These are phyloP conservation scores for Mycteria americana DNA, from an alignment of 2,797 vertebrate genomes.

Conservation along the genomic window DNA sequence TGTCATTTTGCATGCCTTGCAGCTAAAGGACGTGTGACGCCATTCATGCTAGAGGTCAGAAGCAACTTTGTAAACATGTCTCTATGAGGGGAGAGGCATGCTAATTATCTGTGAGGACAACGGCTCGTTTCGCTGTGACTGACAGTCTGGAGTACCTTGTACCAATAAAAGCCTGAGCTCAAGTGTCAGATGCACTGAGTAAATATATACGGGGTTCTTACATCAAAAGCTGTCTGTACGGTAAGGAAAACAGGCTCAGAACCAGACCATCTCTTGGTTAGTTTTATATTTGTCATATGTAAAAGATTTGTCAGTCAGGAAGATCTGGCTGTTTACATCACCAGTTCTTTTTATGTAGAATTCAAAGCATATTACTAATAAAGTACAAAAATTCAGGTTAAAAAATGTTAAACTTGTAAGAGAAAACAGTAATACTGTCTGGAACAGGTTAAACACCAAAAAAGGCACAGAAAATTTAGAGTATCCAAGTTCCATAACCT, in stretches of 20 bases:
- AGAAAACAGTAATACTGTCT: conserved; percentile 8
- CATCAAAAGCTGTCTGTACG: not conserved
- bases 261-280: not conserved
- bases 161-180: not conserved
- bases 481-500: not conserved
- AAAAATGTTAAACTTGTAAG: conserved; percentile 13
- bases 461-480: conserved; percentile 11
- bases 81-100: not conserved
- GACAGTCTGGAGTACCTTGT: not conserved
- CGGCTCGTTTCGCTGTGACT: not conserved
- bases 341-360: conserved; percentile 24
- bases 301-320: conserved; percentile 26
- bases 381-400: conserved; percentile 21
- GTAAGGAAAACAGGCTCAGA: conserved; percentile 18
- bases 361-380: conserved; percentile 38
- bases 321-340: conserved; percentile 22
- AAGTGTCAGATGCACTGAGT: not conserved
- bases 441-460: conserved; percentile 28
- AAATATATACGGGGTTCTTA: not conserved
- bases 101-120: not conserved
- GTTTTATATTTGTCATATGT: conserved; percentile 29
- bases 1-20: not conserved
- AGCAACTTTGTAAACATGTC: not conserved
- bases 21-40: not conserved
- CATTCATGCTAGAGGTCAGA: not conserved